Conservation (phyloP, 2,888 invertebrate genomes). For the Galeopsomyia nigrocyanea region DNA sequence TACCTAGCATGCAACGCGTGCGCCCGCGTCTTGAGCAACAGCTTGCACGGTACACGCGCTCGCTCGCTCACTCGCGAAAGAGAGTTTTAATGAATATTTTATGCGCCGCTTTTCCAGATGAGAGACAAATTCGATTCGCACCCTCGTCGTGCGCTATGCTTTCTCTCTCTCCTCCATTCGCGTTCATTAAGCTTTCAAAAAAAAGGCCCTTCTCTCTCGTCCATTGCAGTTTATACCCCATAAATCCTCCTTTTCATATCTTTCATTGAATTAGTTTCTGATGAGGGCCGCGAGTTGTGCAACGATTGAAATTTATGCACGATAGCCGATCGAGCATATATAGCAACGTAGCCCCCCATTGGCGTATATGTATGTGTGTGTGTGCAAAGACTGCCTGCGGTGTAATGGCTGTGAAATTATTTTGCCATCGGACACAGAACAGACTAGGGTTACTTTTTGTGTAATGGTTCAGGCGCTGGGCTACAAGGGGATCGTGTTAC, state of each 20-base stretch:
- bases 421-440: background rate
- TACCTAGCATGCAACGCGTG: too few species aligned
- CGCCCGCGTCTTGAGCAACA: too few species aligned
- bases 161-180: background rate
- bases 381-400: background rate
- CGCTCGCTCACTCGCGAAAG: too few species aligned
- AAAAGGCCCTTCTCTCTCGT: constrained; percentile 28
- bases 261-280: constrained; percentile 47
- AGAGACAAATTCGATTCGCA: constrained; percentile 48
- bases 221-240: constrained; percentile 39
- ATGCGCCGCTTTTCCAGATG: constrained; percentile 46
- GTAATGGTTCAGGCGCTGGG: too few species aligned
- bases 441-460: too few species aligned
- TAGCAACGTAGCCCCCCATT: background rate
- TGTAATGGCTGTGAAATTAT: constrained; percentile 35
- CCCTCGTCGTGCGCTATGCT: constrained; percentile 4
- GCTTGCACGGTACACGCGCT: too few species aligned
- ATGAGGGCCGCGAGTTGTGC: constrained; percentile 34
- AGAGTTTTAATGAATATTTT: constrained; percentile 48
- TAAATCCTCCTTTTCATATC: constrained; percentile 45
- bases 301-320: constrained; percentile 39
- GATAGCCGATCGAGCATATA: constrained; percentile 34
- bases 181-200: constrained; percentile 42
- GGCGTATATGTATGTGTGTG: background rate
- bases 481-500: too few species aligned